Conservation (phyloP, 2,797 vertebrate species). For the Ispidina picta region DNA sequence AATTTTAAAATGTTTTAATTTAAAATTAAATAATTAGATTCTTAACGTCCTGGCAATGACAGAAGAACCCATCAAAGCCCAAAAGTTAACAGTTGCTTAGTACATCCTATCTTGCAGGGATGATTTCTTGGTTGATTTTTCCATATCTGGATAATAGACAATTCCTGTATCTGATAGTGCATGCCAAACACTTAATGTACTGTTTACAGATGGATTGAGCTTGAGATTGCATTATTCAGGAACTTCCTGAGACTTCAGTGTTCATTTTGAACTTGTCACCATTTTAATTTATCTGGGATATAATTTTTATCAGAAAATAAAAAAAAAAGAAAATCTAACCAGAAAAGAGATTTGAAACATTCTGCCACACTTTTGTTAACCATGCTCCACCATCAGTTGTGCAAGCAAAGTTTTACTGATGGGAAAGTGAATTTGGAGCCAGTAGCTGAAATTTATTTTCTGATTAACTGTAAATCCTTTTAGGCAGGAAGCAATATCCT, state of each 20-base stretch:
- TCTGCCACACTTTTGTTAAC: background rate
- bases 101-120: background rate
- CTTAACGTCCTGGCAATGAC: background rate
- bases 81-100: background rate
- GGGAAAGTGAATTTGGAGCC: background rate
- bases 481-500: background rate
- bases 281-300: background rate
- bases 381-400: background rate
- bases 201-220: background rate
- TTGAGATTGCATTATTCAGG: background rate
- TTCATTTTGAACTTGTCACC: background rate
- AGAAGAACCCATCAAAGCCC: background rate
- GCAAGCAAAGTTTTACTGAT: background rate
- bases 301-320: background rate
- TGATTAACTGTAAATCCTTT: background rate
- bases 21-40: background rate
- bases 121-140: background rate
- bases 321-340: background rate
- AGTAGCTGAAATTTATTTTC: constrained; percentile 3
- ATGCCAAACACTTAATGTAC: background rate
- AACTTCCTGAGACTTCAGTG: background rate
- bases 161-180: background rate
- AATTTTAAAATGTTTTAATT: too few relatives aligned
- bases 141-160: background rate
- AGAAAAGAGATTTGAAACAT: background rate